phyloP scores from a whole-genome alignment of 2,888 invertebrate species.

The Idaea dimidiata region DNA sequence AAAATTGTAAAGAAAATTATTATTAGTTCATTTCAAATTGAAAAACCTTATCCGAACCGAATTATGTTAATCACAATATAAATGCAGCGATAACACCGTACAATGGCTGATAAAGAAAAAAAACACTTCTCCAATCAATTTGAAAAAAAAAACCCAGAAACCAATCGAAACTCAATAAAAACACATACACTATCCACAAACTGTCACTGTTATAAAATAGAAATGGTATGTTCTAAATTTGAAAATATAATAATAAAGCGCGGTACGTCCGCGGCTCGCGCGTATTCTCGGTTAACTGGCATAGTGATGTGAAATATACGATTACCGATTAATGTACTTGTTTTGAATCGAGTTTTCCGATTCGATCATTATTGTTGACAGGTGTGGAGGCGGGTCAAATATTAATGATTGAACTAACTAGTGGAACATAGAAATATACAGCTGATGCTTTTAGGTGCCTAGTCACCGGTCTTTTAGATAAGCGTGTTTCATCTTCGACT shows the following conservation, averaged over 20 bases:
- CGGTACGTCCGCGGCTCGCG: slow-evolving; percentile 46
- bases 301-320: slow-evolving; percentile 51
- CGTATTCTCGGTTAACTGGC: slow-evolving; percentile 54
- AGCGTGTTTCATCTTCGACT: no score
- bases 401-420: neutral
- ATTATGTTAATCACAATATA: neutral
- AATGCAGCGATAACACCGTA: neutral
- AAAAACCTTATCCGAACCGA: neutral
- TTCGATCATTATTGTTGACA: slow-evolving; percentile 2
- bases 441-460: neutral
- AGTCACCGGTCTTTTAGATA: no score
- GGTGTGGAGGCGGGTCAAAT: neutral
- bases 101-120: neutral
- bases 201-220: slow-evolving; percentile 1
- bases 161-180: neutral
- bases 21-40: neutral
- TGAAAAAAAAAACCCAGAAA: neutral
- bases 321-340: slow-evolving; percentile 10
- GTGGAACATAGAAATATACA: neutral
- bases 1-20: neutral
- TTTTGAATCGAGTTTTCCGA: neutral
- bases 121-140: neutral
- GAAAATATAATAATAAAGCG: slow-evolving; percentile 13
- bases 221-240: slow-evolving; percentile 13
- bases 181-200: neutral